Base-by-base conservation (phyloP, 2,113 vertebrate genomes). In the Hypomesus transpacificus region DNA sequence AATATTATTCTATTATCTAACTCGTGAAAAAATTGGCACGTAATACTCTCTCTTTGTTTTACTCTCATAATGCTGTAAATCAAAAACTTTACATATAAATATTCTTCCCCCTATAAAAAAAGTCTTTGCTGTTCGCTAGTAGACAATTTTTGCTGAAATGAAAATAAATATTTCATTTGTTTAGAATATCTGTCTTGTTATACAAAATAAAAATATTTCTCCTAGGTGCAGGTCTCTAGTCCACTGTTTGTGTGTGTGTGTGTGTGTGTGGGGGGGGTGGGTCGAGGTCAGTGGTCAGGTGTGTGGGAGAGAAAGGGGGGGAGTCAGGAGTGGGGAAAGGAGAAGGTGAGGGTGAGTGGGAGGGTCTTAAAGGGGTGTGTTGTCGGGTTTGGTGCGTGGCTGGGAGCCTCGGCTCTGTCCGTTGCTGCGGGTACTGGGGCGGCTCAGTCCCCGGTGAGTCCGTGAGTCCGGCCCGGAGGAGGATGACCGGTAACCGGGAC, bases 81-180 rank as follows among this genome's bases (percentile, higher is more conserved):
- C 94, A 96, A 96, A 90, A 92, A 91, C 90, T 95, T 95, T 94
- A 97, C 95, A 97, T 98, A 98, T 94, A 98, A 98, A 98, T 98
- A 97, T 93, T 85, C 73, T 90, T 91, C 89, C 94, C 94, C 94
- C 94, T 98, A 97, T 95, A 97, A 98, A 98, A 92, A 98, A 97
- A 95, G 95, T 97, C 95, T 96, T 96, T 96, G 95, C 95, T 89
- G 80, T 95, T 95, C 96, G 95, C 96, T 97, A 96, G 96, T 97
- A 98, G 96, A 98, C 96, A 97, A 96, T 94, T 95, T 95, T 96
- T 94, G 95, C 96, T 96, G 96, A 98, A 98, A 96, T 97, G 96
- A 98, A 98, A 98, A 98, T 98, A 98, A 98, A 97, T 95, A 96
- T 98, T 98, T 95, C 92, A 94, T 96, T 98, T 94, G 94, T 97